Evolutionary conservation across 2,113 vertebrate genomes (phyloP).

Genomic region (Calonectris borealis): DNA sequence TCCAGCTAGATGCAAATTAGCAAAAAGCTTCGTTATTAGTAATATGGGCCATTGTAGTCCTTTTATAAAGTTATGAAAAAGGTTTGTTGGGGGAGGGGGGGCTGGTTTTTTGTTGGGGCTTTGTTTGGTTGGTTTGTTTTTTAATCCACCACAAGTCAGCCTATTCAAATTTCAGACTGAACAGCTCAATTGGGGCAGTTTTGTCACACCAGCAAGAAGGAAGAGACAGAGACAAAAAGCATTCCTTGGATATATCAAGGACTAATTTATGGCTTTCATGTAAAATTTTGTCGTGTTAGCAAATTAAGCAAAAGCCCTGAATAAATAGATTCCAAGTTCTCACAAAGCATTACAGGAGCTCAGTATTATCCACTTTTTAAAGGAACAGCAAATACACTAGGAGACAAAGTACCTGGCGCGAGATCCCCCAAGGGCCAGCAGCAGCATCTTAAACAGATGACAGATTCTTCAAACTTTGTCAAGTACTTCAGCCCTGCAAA

Average conservation of each 20-base stretch:
- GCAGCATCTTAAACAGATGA: background rate
- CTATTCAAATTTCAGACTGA: background rate
- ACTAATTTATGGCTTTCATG: background rate
- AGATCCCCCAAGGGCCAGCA: background rate
- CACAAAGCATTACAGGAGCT: background rate
- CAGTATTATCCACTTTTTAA: background rate
- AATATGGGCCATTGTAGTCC: background rate
- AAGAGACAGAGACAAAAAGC: background rate
- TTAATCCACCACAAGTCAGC: background rate
- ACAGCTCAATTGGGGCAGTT: background rate
- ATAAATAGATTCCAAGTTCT: background rate
- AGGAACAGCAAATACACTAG: background rate
- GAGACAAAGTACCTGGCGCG: background rate
- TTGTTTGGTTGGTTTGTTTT: background rate
- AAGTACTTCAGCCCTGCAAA: background rate
- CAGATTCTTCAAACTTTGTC: background rate
- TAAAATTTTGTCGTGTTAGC: background rate
- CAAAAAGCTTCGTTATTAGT: background rate
- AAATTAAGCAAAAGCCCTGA: constrained; percentile 21
- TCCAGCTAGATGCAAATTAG: background rate
- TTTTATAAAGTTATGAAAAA: background rate
- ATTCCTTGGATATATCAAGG: background rate
- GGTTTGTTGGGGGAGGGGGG: background rate
- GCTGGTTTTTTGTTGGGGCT: background rate
- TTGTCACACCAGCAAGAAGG: background rate